A percentile compares a stretch with the other conserved stretches of the same genome.
These are phyloP conservation scores for Pangasius djambal DNA, from an alignment of 2,797 vertebrate genomes.

Conservation along the genomic window DNA sequence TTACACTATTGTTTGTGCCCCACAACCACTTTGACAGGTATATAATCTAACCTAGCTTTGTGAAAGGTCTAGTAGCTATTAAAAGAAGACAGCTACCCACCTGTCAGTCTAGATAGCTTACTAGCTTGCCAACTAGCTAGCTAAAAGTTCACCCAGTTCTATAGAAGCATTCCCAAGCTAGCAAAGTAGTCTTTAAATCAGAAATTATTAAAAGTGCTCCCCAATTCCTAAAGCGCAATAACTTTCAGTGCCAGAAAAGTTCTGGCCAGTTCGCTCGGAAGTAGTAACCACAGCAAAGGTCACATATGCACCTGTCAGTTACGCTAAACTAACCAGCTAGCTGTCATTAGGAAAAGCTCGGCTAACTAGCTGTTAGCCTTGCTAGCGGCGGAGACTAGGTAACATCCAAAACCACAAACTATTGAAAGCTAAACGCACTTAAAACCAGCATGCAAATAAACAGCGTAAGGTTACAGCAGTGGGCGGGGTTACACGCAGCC, in stretches of 20 bases:
- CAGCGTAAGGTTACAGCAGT: background rate
- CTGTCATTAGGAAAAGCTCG: background rate
- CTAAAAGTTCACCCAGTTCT: background rate
- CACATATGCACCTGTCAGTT: conserved; percentile 16
- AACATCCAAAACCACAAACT: background rate
- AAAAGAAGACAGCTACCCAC: background rate
- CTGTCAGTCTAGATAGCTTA: background rate
- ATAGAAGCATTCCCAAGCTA: too few species aligned
- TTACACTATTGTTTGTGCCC: background rate
- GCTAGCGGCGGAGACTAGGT: background rate
- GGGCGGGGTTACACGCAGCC: background rate
- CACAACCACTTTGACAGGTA: background rate
- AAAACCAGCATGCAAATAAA: background rate
- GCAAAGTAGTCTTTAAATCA: background rate
- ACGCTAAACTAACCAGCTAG: background rate
- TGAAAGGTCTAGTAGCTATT: background rate
- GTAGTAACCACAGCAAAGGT: conserved; percentile 20
- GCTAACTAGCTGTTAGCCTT: background rate
- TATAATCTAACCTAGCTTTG: background rate
- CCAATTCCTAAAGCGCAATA: background rate
- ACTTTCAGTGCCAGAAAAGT: background rate
- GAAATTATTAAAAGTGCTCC: background rate
- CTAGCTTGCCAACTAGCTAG: background rate
- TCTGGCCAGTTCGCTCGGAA: background rate
- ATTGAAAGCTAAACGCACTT: background rate